phyloP scores from a whole-genome alignment of 2,113 vertebrate species.

The Paradoxurus hermaphroditus region DNA sequence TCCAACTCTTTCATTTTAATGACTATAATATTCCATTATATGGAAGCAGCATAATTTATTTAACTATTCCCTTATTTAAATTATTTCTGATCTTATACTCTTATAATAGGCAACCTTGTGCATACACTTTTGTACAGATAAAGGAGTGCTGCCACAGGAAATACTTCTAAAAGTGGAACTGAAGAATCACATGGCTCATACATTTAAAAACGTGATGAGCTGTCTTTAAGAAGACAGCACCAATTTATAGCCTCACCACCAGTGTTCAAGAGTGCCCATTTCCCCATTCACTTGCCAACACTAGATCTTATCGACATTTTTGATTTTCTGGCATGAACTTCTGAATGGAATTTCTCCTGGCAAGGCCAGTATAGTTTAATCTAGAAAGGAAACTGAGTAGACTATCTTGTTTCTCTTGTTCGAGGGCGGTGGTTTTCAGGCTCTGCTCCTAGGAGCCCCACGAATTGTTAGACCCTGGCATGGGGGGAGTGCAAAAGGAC shows the following conservation, averaged over 20 bases:
- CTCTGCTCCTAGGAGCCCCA: background rate
- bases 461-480: background rate
- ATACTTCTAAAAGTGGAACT: background rate
- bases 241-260: background rate
- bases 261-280: background rate
- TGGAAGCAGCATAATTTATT: background rate
- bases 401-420: background rate
- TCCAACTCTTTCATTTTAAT: background rate
- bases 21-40: background rate
- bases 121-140: background rate
- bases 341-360: conserved; percentile 40
- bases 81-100: background rate
- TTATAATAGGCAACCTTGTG: background rate
- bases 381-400: conserved; percentile 10
- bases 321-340: background rate
- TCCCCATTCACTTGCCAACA: conserved; percentile 6
- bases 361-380: conserved; percentile 19
- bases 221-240: background rate
- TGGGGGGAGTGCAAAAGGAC: background rate
- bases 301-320: background rate
- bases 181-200: background rate
- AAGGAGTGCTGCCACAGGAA: background rate
- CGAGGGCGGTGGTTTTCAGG: background rate
- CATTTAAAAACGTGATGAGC: conserved; percentile 4
- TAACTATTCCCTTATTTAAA: background rate